Evolutionary conservation across 2,888 invertebrate genomes (phyloP).

Genomic region (Philonicus albiceps): DNA sequence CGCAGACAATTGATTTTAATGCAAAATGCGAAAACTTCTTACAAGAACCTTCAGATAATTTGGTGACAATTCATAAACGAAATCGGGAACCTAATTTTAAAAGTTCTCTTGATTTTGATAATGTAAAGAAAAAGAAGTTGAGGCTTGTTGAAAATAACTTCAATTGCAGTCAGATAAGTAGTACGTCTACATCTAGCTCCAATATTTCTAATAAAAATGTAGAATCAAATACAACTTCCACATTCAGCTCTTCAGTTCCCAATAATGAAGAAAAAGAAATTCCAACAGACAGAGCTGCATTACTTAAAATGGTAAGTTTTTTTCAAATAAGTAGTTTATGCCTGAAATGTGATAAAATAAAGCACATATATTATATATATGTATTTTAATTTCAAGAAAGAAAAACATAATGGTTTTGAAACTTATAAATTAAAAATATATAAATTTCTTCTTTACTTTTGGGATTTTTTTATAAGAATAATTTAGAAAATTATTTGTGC

Average conservation of each 20-base stretch:
- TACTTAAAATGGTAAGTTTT: conserved; percentile 66
- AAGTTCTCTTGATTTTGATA: neutral
- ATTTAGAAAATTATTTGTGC: no score
- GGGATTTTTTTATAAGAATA: no score
- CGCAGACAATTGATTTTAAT: conserved; percentile 34
- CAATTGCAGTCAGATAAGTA: neutral
- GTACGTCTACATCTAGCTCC: neutral
- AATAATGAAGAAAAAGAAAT: conserved; percentile 47
- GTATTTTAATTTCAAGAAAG: no score
- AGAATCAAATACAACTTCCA: conserved; percentile 50
- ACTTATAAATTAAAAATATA: no score
- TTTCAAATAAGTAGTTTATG: neutral
- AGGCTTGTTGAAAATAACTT: conserved; percentile 62
- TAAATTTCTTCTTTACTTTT: no score
- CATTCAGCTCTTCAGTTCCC: neutral
- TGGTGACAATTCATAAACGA: conserved; percentile 68
- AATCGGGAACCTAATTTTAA: conserved; percentile 58
- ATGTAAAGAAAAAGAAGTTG: conserved; percentile 66
- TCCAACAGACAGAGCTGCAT: conserved; percentile 59
- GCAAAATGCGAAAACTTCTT: neutral
- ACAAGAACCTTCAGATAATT: conserved; percentile 50
- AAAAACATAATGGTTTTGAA: no score
- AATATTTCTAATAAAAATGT: conserved; percentile 28
- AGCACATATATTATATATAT: no score
- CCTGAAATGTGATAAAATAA: no score